phyloP scores from a whole-genome alignment of 2,113 vertebrate genomes.

The Morone saxatilis region DNA sequence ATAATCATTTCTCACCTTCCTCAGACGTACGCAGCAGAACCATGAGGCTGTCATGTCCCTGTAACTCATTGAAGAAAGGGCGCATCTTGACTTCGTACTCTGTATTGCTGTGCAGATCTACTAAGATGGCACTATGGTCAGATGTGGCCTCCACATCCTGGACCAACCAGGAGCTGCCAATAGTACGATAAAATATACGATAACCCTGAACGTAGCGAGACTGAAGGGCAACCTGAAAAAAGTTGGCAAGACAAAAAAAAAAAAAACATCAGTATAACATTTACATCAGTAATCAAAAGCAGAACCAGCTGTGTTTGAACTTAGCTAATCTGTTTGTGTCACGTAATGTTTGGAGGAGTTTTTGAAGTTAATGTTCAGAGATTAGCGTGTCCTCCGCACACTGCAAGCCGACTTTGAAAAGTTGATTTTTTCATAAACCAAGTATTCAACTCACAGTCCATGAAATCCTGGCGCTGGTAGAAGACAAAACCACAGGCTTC shows the following conservation, averaged over 20 bases:
- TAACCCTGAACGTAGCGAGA: constrained; percentile 91
- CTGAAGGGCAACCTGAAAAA: constrained; percentile 87
- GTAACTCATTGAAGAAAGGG: constrained; percentile 91
- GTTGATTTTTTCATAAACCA: constrained; percentile 22
- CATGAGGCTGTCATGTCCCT: constrained; percentile 90
- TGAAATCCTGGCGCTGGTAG: constrained; percentile 91
- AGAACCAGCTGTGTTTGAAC: constrained; percentile 5
- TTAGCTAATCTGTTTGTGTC: constrained; percentile 35
- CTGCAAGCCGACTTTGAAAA: constrained; percentile 44
- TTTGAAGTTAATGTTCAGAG: constrained; percentile 50
- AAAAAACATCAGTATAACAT: constrained; percentile 3
- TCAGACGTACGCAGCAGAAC: constrained; percentile 87
- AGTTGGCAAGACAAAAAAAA: constrained; percentile 13
- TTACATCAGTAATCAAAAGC: constrained; percentile 18
- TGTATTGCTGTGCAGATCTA: constrained; percentile 84
- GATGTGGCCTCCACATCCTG: constrained; percentile 82
- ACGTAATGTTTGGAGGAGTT: constrained; percentile 19
- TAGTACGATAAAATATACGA: constrained; percentile 89
- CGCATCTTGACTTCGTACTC: constrained; percentile 94
- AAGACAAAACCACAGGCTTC: constrained; percentile 90
- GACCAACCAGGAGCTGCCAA: constrained; percentile 87
- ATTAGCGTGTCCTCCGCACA: constrained; percentile 49
- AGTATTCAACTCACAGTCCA: constrained; percentile 90
- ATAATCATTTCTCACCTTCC: constrained; percentile 85
- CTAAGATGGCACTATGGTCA: constrained; percentile 85